phyloP scores from a whole-genome alignment of 2,888 invertebrate genomes.

The Petrolisthes manimaculis region DNA sequence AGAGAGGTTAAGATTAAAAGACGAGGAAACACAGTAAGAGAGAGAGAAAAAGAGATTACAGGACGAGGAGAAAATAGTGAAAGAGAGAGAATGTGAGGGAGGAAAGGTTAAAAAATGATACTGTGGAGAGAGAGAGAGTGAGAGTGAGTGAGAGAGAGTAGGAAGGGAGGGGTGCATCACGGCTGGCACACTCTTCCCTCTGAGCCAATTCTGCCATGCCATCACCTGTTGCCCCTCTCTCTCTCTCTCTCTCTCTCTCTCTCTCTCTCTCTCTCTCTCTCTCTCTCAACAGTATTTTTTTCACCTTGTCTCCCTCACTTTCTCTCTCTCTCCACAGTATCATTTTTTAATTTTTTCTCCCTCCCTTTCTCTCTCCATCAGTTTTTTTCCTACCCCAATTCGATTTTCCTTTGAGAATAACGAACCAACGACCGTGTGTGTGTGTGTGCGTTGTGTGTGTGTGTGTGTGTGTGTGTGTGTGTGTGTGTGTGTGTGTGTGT shows the following conservation, averaged over 20 bases:
- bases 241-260: too few relatives aligned
- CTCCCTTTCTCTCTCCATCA: neutral
- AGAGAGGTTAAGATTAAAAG: neutral
- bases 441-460: too few relatives aligned
- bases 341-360: neutral
- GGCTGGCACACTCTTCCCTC: neutral
- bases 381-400: neutral
- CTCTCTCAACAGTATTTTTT: neutral
- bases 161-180: neutral
- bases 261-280: too few relatives aligned
- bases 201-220: neutral
- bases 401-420: neutral
- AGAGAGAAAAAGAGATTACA: neutral
- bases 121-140: neutral
- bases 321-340: conserved; percentile 3
- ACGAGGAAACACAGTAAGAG: neutral
- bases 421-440: neutral
- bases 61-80: neutral
- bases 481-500: too few relatives aligned
- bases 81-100: neutral
- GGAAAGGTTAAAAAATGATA: neutral
- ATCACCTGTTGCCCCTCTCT: too few relatives aligned
- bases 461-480: too few relatives aligned
- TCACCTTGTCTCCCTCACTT: conserved; percentile 5
- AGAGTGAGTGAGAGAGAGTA: neutral